A percentile compares a stretch with the other conserved stretches of the same genome.
These are phyloP conservation scores for Laothoe populi DNA, from an alignment of 2,888 invertebrate genomes.

Conservation along the genomic window DNA sequence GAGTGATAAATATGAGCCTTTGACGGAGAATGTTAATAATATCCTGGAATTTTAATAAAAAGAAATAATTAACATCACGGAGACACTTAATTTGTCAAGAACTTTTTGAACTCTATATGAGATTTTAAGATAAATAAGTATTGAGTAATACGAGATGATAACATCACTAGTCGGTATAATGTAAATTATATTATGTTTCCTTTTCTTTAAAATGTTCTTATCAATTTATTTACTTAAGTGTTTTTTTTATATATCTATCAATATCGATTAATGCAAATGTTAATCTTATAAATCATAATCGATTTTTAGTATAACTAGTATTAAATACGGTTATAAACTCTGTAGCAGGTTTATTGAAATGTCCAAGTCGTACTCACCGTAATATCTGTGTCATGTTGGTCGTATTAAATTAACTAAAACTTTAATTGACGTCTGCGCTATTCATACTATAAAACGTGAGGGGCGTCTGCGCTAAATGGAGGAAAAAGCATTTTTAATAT, in stretches of 20 bases:
- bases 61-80: neutral
- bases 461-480: constrained; percentile 52
- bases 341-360: neutral
- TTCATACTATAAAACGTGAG: constrained; percentile 35
- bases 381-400: neutral
- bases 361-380: neutral
- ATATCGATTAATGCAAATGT: too few relatives aligned
- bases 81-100: neutral
- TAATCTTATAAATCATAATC: too few relatives aligned
- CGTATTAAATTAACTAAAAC: constrained; percentile 45
- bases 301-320: too few relatives aligned
- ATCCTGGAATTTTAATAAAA: neutral
- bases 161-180: too few relatives aligned
- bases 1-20: neutral
- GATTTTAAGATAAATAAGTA: too few relatives aligned
- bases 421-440: constrained; percentile 56
- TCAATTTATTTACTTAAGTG: neutral
- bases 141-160: too few relatives aligned
- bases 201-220: too few relatives aligned
- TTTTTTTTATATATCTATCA: neutral
- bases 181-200: too few relatives aligned
- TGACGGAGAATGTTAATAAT: neutral
- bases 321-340: neutral
- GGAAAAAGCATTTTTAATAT: constrained; percentile 60
- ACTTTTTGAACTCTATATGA: neutral